Evolutionary conservation across 2,113 vertebrate genomes (phyloP).

Genomic region (Chrysemys picta): DNA sequence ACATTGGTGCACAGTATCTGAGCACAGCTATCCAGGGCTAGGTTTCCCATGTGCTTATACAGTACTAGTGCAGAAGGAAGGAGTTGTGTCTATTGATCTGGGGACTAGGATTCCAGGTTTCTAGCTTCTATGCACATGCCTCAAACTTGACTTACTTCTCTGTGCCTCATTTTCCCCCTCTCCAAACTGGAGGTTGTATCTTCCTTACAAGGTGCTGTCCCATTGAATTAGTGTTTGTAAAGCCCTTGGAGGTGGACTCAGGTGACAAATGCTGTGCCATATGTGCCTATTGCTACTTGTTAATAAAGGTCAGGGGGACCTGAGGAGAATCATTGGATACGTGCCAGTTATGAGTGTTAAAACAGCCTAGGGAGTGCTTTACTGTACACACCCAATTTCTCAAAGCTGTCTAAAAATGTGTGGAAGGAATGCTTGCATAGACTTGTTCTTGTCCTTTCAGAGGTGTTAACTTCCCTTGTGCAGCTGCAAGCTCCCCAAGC

Average conservation of each 20-base stretch:
- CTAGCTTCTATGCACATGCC: background rate
- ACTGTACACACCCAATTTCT: rapidly evolving
- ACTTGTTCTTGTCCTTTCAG: background rate
- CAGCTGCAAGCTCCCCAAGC: background rate
- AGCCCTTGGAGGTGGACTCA: background rate
- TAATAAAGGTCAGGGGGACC: background rate
- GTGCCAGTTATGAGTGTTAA: background rate
- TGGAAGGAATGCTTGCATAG: constrained; percentile 13
- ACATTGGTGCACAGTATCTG: background rate
- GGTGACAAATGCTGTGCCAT: background rate
- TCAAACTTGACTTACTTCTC: background rate
- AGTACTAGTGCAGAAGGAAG: background rate
- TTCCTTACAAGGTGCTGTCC: background rate
- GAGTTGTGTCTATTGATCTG: background rate
- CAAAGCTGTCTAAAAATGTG: constrained; percentile 14
- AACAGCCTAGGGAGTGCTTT: background rate
- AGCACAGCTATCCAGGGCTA: background rate
- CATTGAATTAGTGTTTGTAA: background rate
- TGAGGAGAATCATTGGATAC: background rate
- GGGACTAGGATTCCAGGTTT: background rate
- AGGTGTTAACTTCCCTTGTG: background rate
- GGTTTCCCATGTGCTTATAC: background rate
- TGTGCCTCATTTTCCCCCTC: rapidly evolving
- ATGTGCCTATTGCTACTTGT: background rate
- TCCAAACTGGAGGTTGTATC: rapidly evolving